Evolutionary conservation across 37 sponge, comb jelly and placozoan species (phyloP).

Genomic region (Corticium candelabrum): DNA sequence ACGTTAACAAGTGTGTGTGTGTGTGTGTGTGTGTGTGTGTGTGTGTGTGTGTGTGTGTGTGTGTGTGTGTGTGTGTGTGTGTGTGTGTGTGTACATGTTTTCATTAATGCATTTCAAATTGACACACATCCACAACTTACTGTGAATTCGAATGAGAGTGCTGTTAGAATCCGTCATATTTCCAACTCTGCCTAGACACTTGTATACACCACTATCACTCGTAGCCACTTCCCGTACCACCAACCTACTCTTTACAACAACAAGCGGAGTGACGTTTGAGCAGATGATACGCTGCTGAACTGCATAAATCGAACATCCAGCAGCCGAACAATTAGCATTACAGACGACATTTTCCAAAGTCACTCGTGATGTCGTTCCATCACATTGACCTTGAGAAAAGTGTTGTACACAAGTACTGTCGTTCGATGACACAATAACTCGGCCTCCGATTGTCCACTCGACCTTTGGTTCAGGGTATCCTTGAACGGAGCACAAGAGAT

Average conservation of each 20-base stretch:
- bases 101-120: no score
- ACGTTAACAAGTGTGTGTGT: no score
- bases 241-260: neutral
- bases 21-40: neutral
- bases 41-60: conserved; percentile 5
- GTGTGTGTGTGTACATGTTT: neutral
- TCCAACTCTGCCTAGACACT: neutral
- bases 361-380: neutral
- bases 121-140: no score
- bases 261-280: neutral
- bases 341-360: neutral
- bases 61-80: conserved; percentile 5
- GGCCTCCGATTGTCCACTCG: neutral
- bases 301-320: neutral
- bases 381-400: no score
- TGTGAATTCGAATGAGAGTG: neutral
- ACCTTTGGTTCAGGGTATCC: neutral
- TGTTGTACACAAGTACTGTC: no score
- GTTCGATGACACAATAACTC: neutral
- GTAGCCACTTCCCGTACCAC: neutral
- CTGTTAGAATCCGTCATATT: neutral
- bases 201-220: neutral
- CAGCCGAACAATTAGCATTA: neutral
- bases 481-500: no score
- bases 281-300: neutral